Evolutionary conservation across 2,113 vertebrate species (phyloP), one percentile per base, ranked within the genome.

Genomic region (Peromyscus maniculatus): DNA sequence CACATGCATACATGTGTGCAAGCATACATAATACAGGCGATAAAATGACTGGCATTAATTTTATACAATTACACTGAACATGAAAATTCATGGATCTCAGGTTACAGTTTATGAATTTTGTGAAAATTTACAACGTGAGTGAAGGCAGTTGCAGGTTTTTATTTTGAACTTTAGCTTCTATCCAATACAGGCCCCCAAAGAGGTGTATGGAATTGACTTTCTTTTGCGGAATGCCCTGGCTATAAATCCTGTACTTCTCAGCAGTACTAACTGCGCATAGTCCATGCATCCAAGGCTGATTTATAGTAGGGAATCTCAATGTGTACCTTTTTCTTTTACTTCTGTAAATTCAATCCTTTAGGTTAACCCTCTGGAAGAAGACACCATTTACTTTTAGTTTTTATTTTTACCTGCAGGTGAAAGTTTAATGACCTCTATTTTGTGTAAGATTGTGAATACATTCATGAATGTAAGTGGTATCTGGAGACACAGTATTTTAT

Each of bases 41-140:
- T 12, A 86, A 31, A 11, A 21, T 46, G 4, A 67, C 39, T 67
- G 16, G 55, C 78, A 6, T 89, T 24, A 69, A 90, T 96, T 95
- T 33, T 83, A 59, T 89, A 78, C 57, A 97, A 36, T 62, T 16
- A 4, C 80, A 67, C 67, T 95, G 78, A 97, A 80, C 96, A 84
- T 96, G 66, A 95, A 97, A 95, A 93, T 86, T 15, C 36, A 22
- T 91, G 16, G 94, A 71, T 80, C 88, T 97, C 36, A 1, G 46
- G 10, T 82, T 6, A 52, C 22, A 96, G 31, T 97, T 96, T 97
- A 90, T 87, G 87, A 97, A 95, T 84, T 96, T 84, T 94, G 98
- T 98, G 88, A 97, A 98, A 98, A 97, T 93, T 72, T 36, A 97
- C 92, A 92, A 96, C 96, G 95, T 8, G 0, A 93, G 21, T 66